A percentile compares a stretch with the other conserved stretches of the same genome.
These are phyloP conservation scores for Xylocopa sonorina DNA, from an alignment of 1,140 invertebrate species.

Conservation along the genomic window DNA sequence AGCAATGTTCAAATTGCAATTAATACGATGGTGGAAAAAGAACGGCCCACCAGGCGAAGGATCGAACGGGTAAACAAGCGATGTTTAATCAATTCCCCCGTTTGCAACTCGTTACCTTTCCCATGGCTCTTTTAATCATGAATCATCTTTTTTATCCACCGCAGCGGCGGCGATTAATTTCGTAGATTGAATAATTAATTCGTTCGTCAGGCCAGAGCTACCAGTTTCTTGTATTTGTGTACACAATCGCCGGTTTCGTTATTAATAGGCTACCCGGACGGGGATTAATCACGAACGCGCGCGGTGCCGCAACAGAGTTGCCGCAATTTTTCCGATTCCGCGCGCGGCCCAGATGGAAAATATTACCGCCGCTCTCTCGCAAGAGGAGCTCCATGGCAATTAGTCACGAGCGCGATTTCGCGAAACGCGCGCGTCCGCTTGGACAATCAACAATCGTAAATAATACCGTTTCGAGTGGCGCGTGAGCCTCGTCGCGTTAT, in stretches of 20 bases:
- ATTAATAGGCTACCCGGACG: slow-evolving; percentile 15
- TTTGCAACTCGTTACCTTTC: slow-evolving; percentile 29
- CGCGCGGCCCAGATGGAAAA: slow-evolving; percentile 4
- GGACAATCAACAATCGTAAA: slow-evolving; percentile 15
- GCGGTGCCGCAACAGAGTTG: not conserved
- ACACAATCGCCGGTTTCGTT: slow-evolving; percentile 24
- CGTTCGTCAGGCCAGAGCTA: slow-evolving; percentile 39
- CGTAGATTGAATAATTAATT: slow-evolving; percentile 42
- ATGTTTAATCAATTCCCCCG: slow-evolving; percentile 15
- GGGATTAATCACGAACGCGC: slow-evolving; percentile 32
- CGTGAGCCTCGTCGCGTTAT: not conserved
- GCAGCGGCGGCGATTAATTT: slow-evolving; percentile 31
- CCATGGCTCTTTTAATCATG: slow-evolving; percentile 36
- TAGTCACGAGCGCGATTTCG: slow-evolving; percentile 1
- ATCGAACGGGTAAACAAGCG: not conserved
- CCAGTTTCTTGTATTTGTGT: slow-evolving; percentile 45
- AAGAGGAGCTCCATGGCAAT: slow-evolving; percentile 9
- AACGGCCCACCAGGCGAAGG: too few species aligned
- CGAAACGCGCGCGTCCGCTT: not conserved
- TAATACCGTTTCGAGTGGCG: not conserved
- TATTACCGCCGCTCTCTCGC: slow-evolving; percentile 35
- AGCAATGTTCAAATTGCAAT: too few species aligned
- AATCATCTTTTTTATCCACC: not conserved
- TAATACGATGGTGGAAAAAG: too few species aligned
- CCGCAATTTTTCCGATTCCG: slow-evolving; percentile 18